phyloP scores from a whole-genome alignment of 2,797 vertebrate species.

The Cheracebus regulus region DNA sequence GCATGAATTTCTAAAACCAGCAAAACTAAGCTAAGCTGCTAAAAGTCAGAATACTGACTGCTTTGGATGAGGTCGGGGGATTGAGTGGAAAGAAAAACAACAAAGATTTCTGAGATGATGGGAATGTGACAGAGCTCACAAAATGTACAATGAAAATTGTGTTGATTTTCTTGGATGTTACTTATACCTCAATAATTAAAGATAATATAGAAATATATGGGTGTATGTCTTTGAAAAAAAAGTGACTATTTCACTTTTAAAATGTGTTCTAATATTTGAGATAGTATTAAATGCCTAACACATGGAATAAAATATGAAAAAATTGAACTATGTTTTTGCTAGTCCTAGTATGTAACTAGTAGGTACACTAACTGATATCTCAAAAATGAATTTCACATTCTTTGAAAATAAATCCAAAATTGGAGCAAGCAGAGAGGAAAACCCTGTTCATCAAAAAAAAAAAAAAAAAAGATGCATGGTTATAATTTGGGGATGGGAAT shows the following conservation, averaged over 20 bases:
- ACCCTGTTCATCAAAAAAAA: not conserved
- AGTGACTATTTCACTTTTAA: not conserved
- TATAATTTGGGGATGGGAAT: not conserved
- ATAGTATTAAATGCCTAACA: not conserved
- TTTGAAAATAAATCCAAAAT: constrained; percentile 11
- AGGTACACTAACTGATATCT: not conserved
- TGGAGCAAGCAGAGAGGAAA: not conserved
- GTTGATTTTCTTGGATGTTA: not conserved
- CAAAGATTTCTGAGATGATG: not conserved
- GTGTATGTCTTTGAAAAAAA: not conserved
- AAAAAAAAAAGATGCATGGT: not conserved
- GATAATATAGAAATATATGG: not conserved
- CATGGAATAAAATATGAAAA: not conserved
- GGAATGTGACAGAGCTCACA: not conserved
- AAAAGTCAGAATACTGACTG: not conserved
- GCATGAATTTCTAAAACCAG: not conserved
- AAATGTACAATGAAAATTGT: not conserved
- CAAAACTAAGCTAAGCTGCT: not conserved
- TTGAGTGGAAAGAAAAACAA: not conserved
- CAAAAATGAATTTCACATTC: not conserved
- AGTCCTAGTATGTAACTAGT: not conserved
- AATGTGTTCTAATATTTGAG: not conserved
- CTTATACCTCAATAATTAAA: not conserved
- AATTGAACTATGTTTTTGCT: not conserved
- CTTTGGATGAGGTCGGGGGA: not conserved